A percentile compares a stretch with the other conserved stretches of the same genome.
Conservation (phyloP, 2,113 vertebrate species). For the Entelurus aequoreus region DNA sequence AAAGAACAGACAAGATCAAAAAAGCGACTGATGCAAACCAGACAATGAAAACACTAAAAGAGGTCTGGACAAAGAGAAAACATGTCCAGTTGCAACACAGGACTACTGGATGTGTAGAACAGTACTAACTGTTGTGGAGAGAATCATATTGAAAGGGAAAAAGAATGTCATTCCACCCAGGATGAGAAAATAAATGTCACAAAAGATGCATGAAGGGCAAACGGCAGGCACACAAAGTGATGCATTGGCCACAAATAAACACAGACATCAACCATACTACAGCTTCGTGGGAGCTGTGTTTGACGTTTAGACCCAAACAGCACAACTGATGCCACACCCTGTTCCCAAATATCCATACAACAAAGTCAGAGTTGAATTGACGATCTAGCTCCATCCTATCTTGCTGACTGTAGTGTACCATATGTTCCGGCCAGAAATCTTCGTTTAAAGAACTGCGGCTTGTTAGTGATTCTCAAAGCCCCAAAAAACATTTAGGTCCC, state of each 20-base stretch:
- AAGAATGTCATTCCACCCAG: conserved; percentile 4
- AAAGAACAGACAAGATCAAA: background rate
- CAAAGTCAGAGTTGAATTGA: background rate
- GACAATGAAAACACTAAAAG: background rate
- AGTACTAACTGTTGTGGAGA: background rate
- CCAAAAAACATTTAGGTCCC: too few relatives aligned
- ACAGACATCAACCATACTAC: background rate
- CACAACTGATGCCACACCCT: background rate
- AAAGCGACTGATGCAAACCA: background rate
- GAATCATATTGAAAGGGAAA: background rate
- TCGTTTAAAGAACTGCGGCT: too few relatives aligned
- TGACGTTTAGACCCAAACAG: background rate
- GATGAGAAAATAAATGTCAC: background rate
- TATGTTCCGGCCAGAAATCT: too few relatives aligned
- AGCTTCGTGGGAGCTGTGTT: background rate
- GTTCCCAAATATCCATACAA: background rate
- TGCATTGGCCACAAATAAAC: background rate
- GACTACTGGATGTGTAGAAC: conserved; percentile 8
- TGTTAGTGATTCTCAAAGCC: too few relatives aligned
- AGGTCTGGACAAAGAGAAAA: background rate
- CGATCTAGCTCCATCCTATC: too few relatives aligned
- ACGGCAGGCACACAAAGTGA: background rate
- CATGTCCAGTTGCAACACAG: background rate
- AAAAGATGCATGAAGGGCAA: conserved; percentile 7
- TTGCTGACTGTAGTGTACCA: too few relatives aligned